Evolutionary conservation across 37 sponge, comb jelly and placozoan species (phyloP), one percentile per base, ranked within the genome.

Genomic region (Theonella swinhoei): DNA sequence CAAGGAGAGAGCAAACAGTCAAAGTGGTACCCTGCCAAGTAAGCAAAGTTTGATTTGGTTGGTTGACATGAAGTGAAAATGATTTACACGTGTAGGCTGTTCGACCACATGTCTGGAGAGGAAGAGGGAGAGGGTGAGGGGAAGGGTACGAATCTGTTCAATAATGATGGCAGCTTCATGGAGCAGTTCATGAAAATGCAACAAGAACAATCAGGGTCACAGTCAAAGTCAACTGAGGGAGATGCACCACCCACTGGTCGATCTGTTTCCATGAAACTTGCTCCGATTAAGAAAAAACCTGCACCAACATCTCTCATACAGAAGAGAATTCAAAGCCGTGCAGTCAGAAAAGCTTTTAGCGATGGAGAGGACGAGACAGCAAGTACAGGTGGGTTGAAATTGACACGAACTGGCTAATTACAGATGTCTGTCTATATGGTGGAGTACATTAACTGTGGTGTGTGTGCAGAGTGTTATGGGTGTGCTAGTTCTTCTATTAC

Each of bases 131-230:
- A 1, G 36, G 70, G 5, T 29, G 67, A 8, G 20, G 4, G 28
- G 38, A 3, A 17, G 0, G 23, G 29, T 39, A 7, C 17, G 7
- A 88, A 89, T 58, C 37, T 62, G 67, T 97, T 97, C 62, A 43
- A 68, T 20, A 97, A 97, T 61, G 98, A 97, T 78, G 98, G 98
- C 17, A 92, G 91, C 68, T 97, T 97, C 68, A 29, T 97, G 8
- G 93, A 94, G 62, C 83, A 82, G 65, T 97, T 97, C 72, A 81
- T 58, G 59, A 72, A 84, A 59, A 20, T 89, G 71, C 89, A 96
- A 42, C 79, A 88, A 28, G 76, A 62, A 64, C 7, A 47, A 14
- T 47, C 79, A 60, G 32, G 81, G 54, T 4, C 2, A 4, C 3
- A 25, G 30, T 11, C 5, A 30, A 3, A 77, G 42, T 40, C 77